Conservation (phyloP, 2,797 vertebrate species). For the Sebastolobus alascanus region DNA sequence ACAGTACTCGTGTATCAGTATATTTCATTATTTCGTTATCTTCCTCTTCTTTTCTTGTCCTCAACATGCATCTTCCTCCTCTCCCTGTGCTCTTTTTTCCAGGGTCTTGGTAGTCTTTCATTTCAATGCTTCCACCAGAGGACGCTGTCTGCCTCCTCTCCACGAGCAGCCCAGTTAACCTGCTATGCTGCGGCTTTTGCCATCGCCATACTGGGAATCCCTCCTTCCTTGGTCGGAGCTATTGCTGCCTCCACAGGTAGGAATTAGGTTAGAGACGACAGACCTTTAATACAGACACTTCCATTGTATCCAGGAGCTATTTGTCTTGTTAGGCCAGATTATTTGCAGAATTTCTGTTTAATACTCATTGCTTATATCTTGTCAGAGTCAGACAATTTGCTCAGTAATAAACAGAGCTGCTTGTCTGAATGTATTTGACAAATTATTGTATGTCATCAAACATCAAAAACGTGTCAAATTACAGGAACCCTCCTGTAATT, state of each 20-base stretch:
- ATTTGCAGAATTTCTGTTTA: too few species aligned
- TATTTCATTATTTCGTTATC: not conserved
- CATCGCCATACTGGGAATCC: conserved; percentile 65
- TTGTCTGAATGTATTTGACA: not conserved
- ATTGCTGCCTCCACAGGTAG: conserved; percentile 69
- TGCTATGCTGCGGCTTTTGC: conserved; percentile 57
- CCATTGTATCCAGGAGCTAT: not conserved
- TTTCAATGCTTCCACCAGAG: conserved; percentile 79
- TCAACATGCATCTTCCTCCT: not conserved
- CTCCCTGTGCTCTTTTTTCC: not conserved
- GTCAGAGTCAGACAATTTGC: too few species aligned
- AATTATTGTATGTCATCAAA: too few species aligned
- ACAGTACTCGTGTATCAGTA: too few species aligned
- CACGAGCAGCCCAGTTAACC: conserved; percentile 57
- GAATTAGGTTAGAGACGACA: not conserved
- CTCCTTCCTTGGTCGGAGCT: conserved; percentile 60
- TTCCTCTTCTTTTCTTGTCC: not conserved
- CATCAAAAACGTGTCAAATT: too few species aligned
- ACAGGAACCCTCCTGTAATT: not conserved
- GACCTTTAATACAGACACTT: not conserved
- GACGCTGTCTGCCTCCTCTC: conserved; percentile 63
- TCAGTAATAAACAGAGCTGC: not conserved
- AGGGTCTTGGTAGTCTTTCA: conserved; percentile 61
- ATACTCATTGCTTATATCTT: too few species aligned
- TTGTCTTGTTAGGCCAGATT: too few species aligned